Conservation (phyloP, 2,113 vertebrate genomes). For the Meleagris gallopavo region DNA sequence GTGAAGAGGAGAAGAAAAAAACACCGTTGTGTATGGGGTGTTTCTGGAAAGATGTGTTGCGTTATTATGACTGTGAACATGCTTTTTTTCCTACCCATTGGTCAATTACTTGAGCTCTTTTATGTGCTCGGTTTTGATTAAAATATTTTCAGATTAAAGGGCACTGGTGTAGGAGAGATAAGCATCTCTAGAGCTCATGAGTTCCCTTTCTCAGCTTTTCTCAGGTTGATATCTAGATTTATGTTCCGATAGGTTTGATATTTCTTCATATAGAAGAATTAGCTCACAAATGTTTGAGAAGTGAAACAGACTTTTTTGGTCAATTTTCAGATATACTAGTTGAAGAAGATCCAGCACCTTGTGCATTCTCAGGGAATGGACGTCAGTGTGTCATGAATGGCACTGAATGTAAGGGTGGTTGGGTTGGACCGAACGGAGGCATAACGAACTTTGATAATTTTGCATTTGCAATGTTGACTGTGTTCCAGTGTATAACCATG, state of each 20-base stretch:
- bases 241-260: fast-evolving
- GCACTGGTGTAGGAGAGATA: neutral
- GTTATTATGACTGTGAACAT: neutral
- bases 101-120: neutral
- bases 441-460: constrained; percentile 99
- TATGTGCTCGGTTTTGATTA: neutral
- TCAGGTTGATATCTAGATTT: neutral
- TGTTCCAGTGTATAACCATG: constrained; percentile 99
- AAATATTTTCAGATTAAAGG: neutral
- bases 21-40: neutral
- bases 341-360: constrained; percentile 95
- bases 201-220: neutral
- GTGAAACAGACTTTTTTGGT: neutral
- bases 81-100: neutral
- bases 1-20: neutral
- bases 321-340: constrained; percentile 82
- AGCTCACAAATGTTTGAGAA: neutral
- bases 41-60: neutral
- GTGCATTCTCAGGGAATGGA: constrained; percentile 96
- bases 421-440: constrained; percentile 95
- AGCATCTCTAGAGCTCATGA: neutral
- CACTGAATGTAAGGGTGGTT: constrained; percentile 93
- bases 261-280: neutral
- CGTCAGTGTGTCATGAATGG: constrained; percentile 92
- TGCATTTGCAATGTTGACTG: constrained; percentile 98